Conservation (phyloP, 2,797 vertebrate genomes). For the Anniella stebbinsi region DNA sequence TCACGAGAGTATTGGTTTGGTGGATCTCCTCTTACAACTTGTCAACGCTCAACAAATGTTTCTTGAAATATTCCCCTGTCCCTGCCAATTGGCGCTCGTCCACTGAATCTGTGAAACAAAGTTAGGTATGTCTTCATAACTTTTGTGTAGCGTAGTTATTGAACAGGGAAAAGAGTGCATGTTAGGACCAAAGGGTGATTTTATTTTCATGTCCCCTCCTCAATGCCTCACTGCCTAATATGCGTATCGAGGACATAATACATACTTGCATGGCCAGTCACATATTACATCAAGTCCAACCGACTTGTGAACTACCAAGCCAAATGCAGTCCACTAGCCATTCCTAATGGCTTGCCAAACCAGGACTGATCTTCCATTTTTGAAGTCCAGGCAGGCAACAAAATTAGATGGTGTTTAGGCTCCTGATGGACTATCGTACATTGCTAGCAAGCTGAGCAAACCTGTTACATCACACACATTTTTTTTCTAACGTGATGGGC, state of each 20-base stretch:
- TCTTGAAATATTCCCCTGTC: conserved; percentile 34
- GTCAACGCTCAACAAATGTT: conserved; percentile 41
- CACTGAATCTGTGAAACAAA: conserved; percentile 12
- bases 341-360: background rate
- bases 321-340: background rate
- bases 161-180: background rate
- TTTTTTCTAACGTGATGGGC: too few species aligned
- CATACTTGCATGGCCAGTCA: background rate
- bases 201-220: background rate
- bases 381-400: background rate
- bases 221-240: background rate
- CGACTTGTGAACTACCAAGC: background rate
- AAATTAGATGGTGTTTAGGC: background rate
- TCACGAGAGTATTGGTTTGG: conserved; percentile 46
- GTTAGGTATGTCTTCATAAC: conserved; percentile 14
- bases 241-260: background rate
- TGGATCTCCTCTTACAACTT: conserved; percentile 49
- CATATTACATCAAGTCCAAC: background rate
- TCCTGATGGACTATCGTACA: too few species aligned
- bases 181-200: background rate
- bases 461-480: too few species aligned
- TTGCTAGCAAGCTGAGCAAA: too few species aligned
- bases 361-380: background rate
- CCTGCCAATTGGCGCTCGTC: conserved; percentile 21
- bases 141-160: background rate